Percentiles rank a stretch among this genome's conserved stretches.
Evolutionary conservation across 2,888 invertebrate genomes (phyloP).

Genomic region (Drosophila sordidapex): DNA sequence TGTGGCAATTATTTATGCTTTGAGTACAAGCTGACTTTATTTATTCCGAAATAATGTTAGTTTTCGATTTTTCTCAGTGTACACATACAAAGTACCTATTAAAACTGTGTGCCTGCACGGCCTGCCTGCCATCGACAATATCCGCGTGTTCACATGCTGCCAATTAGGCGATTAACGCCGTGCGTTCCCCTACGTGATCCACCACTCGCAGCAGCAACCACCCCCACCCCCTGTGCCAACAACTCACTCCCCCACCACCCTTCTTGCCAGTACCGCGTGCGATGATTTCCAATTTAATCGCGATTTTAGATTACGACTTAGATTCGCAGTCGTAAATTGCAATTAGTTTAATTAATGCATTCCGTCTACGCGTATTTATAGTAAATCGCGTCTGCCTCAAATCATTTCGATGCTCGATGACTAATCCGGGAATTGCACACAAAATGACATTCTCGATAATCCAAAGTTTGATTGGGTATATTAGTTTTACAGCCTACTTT

Average conservation of each 20-base stretch:
- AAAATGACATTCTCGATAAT: slow-evolving; percentile 5
- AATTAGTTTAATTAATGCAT: slow-evolving; percentile 73
- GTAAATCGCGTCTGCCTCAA: slow-evolving; percentile 43
- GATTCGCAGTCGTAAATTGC: slow-evolving; percentile 62
- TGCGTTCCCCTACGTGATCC: slow-evolving; percentile 53
- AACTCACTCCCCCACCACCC: neutral
- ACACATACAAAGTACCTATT: neutral
- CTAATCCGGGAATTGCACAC: slow-evolving; percentile 43
- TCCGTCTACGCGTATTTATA: slow-evolving; percentile 45
- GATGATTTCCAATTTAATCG: slow-evolving; percentile 58
- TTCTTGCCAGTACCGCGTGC: neutral
- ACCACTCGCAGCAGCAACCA: neutral
- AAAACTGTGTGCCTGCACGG: slow-evolving; percentile 37
- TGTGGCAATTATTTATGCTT: neutral
- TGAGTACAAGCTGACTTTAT: neutral
- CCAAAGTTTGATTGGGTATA: neutral
- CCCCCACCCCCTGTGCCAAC: neutral
- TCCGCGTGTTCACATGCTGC: slow-evolving; percentile 64
- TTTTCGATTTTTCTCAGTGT: neutral
- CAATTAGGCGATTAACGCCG: slow-evolving; percentile 69
- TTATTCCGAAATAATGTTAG: neutral
- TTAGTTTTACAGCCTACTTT: neutral
- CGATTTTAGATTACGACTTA: slow-evolving; percentile 71
- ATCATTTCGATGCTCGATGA: slow-evolving; percentile 44
- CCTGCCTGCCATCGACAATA: slow-evolving; percentile 54